Evolutionary conservation across 2,888 invertebrate genomes (phyloP).

Genomic region (Mongoloraphidia duomilia): DNA sequence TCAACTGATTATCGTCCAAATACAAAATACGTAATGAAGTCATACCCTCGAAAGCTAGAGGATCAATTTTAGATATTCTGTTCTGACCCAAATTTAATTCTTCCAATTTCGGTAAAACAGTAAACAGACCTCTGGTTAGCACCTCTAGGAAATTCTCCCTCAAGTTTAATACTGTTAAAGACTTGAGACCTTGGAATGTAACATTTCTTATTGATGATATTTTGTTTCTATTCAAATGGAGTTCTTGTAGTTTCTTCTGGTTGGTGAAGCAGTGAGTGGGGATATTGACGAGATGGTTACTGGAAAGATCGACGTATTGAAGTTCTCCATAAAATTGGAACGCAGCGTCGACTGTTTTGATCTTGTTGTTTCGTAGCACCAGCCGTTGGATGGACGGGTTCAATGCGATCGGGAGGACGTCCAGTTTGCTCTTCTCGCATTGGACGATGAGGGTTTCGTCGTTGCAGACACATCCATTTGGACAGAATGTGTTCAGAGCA

Average conservation of each 20-base stretch:
- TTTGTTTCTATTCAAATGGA: constrained; percentile 75
- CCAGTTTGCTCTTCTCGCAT: constrained; percentile 73
- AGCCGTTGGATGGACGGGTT: constrained; percentile 81
- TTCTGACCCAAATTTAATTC: constrained; percentile 79
- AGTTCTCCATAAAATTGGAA: constrained; percentile 80
- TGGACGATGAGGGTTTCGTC: constrained; percentile 77
- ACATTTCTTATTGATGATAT: constrained; percentile 64
- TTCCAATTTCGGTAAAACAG: constrained; percentile 58
- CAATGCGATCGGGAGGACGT: constrained; percentile 78
- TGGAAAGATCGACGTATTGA: constrained; percentile 71
- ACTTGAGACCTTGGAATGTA: constrained; percentile 65
- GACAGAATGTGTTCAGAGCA: constrained; percentile 44
- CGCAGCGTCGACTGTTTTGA: constrained; percentile 77
- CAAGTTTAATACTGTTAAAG: constrained; percentile 65
- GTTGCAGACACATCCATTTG: constrained; percentile 77
- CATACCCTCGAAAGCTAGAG: constrained; percentile 61
- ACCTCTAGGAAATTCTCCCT: constrained; percentile 71
- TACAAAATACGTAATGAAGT: constrained; percentile 63
- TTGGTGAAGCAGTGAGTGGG: constrained; percentile 64
- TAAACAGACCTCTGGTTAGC: constrained; percentile 58
- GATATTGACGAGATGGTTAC: constrained; percentile 70
- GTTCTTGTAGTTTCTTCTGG: constrained; percentile 67
- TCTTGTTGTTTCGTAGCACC: constrained; percentile 71
- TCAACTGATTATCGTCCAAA: constrained; percentile 71
- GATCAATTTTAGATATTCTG: constrained; percentile 65